A percentile compares a stretch with the other conserved stretches of the same genome.
phyloP scores from a whole-genome alignment of 2,888 invertebrate genomes.

The Amitus sp. region DNA sequence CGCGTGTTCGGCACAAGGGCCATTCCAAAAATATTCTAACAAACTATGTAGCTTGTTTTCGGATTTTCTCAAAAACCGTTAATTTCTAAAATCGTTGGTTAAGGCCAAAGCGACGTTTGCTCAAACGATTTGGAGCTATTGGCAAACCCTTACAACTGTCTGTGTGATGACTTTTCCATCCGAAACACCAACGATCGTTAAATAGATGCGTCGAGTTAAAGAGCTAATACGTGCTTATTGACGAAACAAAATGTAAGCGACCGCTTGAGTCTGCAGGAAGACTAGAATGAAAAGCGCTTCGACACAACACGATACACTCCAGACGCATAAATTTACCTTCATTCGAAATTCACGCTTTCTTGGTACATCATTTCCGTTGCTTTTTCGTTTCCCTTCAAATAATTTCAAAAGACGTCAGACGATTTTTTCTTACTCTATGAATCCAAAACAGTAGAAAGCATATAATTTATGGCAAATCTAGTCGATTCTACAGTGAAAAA shows the following conservation, averaged over 20 bases:
- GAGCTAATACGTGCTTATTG: conserved; percentile 34
- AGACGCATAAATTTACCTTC: too few species aligned
- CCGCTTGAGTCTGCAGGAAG: conserved; percentile 13
- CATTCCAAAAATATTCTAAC: neutral
- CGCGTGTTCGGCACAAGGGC: neutral
- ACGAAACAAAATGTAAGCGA: conserved; percentile 34
- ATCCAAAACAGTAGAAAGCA: too few species aligned
- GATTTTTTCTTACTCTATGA: too few species aligned
- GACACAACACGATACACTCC: conserved; percentile 10
- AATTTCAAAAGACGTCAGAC: too few species aligned
- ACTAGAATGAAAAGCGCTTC: neutral
- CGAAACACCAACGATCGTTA: conserved; percentile 32
- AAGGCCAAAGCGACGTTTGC: too few species aligned
- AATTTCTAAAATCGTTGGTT: neutral
- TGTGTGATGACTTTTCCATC: conserved; percentile 37
- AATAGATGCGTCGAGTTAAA: conserved; percentile 32
- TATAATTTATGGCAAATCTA: too few species aligned
- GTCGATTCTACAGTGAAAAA: too few species aligned
- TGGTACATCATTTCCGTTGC: too few species aligned
- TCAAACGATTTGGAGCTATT: conserved; percentile 5
- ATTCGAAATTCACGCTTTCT: too few species aligned
- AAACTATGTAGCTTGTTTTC: neutral
- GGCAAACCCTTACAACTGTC: conserved; percentile 21
- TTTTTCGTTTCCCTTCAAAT: too few species aligned
- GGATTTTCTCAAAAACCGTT: neutral